Percentiles rank a stretch among this genome's conserved stretches.
Evolutionary conservation across 35 echinoderm and acorn worm genomes (phyloP).

Genomic region (Ophioderma brevispina): DNA sequence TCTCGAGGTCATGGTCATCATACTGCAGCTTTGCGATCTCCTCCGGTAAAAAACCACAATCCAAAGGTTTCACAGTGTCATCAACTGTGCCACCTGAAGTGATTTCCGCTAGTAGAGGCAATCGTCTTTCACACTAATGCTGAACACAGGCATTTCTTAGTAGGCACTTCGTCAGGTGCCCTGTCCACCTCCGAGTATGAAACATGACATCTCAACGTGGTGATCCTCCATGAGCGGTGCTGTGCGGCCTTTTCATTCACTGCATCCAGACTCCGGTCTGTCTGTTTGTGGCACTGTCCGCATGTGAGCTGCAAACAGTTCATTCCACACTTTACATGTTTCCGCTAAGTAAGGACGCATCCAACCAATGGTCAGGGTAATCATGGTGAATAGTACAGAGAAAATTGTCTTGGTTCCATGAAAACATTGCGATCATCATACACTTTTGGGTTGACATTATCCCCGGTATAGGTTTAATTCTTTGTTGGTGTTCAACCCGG

Average conservation of each 20-base stretch:
- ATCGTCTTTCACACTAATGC: no score
- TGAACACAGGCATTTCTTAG: no score
- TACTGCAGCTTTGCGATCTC: conserved; percentile 4
- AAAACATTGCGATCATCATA: background rate
- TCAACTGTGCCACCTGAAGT: no score
- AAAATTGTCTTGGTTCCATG: background rate
- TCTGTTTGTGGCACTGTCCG: background rate
- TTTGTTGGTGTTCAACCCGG: background rate
- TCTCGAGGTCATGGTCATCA: background rate
- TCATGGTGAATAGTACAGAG: background rate
- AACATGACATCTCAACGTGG: no score
- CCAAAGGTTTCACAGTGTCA: no score
- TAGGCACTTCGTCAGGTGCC: no score
- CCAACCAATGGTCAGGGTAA: background rate
- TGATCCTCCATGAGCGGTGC: no score
- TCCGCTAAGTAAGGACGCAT: background rate
- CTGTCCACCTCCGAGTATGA: no score
- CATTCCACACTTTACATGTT: background rate
- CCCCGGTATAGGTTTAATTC: background rate
- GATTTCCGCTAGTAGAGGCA: no score
- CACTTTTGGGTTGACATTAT: background rate
- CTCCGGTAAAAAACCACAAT: background rate
- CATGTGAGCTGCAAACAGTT: background rate
- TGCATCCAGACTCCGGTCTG: background rate
- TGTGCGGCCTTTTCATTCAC: no score